phyloP scores from a whole-genome alignment of 2,797 vertebrate genomes.

The Salarias fasciatus region DNA sequence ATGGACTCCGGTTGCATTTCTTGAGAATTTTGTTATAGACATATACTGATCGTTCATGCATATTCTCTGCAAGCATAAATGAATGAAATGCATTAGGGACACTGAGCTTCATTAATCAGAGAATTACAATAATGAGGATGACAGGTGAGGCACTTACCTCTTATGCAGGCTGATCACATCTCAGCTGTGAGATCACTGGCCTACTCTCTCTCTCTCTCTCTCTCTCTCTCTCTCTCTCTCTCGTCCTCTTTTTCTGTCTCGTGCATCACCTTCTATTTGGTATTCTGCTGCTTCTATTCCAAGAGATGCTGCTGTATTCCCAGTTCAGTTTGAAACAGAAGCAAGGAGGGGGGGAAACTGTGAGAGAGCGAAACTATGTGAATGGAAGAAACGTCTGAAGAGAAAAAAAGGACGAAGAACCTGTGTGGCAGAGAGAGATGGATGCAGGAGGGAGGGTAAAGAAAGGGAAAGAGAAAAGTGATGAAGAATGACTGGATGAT shows the following conservation, averaged over 20 bases:
- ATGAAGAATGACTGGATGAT: constrained; percentile 2
- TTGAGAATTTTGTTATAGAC: too few relatives aligned
- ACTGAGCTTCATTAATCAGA: constrained; percentile 15
- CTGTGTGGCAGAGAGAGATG: constrained; percentile 1
- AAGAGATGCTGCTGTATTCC: constrained; percentile 36
- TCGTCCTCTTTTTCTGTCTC: constrained; percentile 27
- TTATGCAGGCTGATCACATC: constrained; percentile 66
- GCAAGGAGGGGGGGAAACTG: neutral
- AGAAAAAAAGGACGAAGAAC: neutral
- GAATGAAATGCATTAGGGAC: constrained; percentile 13
- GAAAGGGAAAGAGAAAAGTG: constrained; percentile 8
- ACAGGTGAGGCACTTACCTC: constrained; percentile 37
- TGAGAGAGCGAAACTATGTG: neutral
- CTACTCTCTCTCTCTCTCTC: constrained; percentile 22
- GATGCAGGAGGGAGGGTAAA: neutral
- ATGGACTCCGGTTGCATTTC: neutral
- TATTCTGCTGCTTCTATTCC: constrained; percentile 51
- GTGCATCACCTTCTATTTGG: constrained; percentile 50
- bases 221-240: constrained; percentile 18
- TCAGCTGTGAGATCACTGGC: constrained; percentile 58
- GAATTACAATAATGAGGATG: constrained; percentile 8
- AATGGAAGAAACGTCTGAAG: constrained; percentile 21
- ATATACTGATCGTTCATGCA: constrained; percentile 1
- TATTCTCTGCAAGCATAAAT: constrained; percentile 8
- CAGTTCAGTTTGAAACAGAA: constrained; percentile 22